Percentiles rank a stretch among this genome's conserved stretches.
Conservation (phyloP, 2,113 vertebrate genomes). For the Chloebia gouldiae region DNA sequence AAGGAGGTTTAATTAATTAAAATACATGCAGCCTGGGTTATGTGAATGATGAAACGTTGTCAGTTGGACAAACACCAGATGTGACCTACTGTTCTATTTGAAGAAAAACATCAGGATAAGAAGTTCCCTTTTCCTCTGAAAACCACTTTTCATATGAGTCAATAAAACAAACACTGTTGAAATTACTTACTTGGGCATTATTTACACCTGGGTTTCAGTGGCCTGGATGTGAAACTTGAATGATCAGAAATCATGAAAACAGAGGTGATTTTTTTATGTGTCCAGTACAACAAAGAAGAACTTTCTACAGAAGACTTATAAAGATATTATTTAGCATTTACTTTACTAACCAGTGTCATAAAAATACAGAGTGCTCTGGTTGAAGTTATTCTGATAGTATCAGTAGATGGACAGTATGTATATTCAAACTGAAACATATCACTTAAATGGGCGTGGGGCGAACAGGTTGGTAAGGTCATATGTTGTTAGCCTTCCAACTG, state of each 20-base stretch:
- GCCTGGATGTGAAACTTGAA: neutral
- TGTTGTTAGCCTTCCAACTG: neutral
- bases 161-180: neutral
- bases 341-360: neutral
- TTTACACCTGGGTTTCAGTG: neutral
- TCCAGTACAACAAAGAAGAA: neutral
- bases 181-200: neutral
- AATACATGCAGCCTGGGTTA: neutral
- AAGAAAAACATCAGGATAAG: neutral
- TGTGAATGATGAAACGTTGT: neutral
- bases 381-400: neutral
- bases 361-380: neutral
- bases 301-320: neutral
- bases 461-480: neutral
- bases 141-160: neutral
- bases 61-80: neutral
- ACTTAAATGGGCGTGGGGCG: neutral
- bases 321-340: neutral
- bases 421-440: neutral
- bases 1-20: neutral
- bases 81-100: neutral
- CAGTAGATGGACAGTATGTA: neutral
- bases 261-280: neutral
- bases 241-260: neutral
- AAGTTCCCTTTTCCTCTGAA: neutral